Evolutionary conservation across 92 coral and sea anemone genomes (phyloP).

Genomic region (Plumapathes pennacea): DNA sequence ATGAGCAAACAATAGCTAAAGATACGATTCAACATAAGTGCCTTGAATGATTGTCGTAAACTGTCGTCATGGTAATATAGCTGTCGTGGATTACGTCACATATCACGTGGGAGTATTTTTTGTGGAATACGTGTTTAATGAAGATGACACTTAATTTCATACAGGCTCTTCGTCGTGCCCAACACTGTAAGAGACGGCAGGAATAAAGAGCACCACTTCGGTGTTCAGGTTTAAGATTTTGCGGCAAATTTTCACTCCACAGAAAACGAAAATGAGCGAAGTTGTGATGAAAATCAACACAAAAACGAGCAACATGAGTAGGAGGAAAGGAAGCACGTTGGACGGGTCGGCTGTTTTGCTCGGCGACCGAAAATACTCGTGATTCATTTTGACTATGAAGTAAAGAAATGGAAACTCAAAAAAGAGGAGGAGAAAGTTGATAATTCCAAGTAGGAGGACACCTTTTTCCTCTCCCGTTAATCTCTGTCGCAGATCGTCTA

Average conservation of each 20-base stretch:
- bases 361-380: conserved; percentile 14
- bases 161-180: too few relatives aligned
- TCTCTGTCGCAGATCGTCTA: conserved; percentile 8
- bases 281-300: conserved; percentile 37
- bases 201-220: conserved; percentile 44
- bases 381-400: conserved; percentile 37
- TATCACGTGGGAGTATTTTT: too few relatives aligned
- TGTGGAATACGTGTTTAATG: too few relatives aligned
- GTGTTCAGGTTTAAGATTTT: conserved; percentile 31
- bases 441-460: conserved; percentile 41
- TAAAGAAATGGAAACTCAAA: conserved; percentile 51
- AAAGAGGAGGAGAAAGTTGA: conserved; percentile 39
- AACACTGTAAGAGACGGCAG: too few relatives aligned
- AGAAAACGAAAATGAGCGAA: conserved; percentile 29
- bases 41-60: too few relatives aligned
- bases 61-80: too few relatives aligned
- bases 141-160: too few relatives aligned
- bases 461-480: conserved; percentile 49
- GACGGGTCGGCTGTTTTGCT: background rate
- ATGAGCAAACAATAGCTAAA: too few relatives aligned
- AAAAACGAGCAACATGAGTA: conserved; percentile 28
- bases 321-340: conserved; percentile 30
- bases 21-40: too few relatives aligned
- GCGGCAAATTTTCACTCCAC: conserved; percentile 42
- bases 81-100: too few relatives aligned